Evolutionary conservation across 2,113 vertebrate species (phyloP), one percentile per base, ranked within the genome.

Genomic region (Typhlomys cinereus): DNA sequence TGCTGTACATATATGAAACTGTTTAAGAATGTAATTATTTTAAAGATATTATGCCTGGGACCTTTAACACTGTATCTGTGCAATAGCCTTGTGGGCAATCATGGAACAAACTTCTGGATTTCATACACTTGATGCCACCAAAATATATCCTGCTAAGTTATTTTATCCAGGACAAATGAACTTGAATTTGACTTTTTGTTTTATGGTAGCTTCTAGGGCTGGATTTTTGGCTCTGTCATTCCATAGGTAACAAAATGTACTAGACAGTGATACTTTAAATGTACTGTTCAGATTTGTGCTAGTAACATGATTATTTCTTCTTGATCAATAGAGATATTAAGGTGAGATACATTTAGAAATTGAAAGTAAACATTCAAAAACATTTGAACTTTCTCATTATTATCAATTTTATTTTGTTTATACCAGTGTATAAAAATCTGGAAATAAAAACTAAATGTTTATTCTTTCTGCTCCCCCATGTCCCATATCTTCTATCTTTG

Each of bases 381-480:
- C 17, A 44, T 39, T 12, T 27, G 64, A 88, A 84, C 46, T 94
- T 92, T 11, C 79, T 31, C 34, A 88, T 5, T 88, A 15, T 8
- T 39, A 31, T 79, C 20, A 87, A 46, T 83, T 95, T 94, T 80
- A 57, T 25, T 74, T 88, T 88, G 46, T 8, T 48, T 48, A 13
- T n/a, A 61, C 84, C 13, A 61, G 36, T 90, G 21, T 84, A 75
- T 15, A 34, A 89, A 59, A 83, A 88, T 54, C 62, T 84, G 34
- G 20, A 81, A 75, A 54, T 85, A 50, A 89, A 71, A 75, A 78
- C 48, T 70, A 54, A 86, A 67, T 8, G 7, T 71, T 6, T 20
- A 59, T 59, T 67, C 7, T 36, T 21, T 6, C 21, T 48, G 9
- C 23, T 64, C 11, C 34, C 20, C 5, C 15, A 20, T 7, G 20